Conservation (phyloP, 2,888 invertebrate species). For the Petrolisthes cinctipes region DNA sequence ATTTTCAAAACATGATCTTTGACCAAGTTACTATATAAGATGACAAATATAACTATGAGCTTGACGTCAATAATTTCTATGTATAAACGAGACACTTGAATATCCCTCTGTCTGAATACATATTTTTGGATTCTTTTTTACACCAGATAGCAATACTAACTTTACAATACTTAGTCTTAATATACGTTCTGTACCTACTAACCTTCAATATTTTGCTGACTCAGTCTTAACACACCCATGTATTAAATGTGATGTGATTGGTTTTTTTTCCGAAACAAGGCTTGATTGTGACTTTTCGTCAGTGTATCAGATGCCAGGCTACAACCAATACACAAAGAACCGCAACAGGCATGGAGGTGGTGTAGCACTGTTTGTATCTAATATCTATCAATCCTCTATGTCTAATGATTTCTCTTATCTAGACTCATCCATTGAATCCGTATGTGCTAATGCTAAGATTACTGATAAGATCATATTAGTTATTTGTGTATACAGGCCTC, state of each 20-base stretch:
- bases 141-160: constrained; percentile 17
- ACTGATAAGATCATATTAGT: constrained; percentile 9
- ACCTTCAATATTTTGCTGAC: constrained; percentile 20
- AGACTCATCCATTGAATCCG: background rate
- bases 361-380: constrained; percentile 21
- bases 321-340: constrained; percentile 1
- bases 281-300: background rate
- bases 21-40: too few species aligned
- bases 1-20: too few species aligned
- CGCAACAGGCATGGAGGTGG: constrained; percentile 18
- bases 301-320: constrained; percentile 13
- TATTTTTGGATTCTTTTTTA: constrained; percentile 6
- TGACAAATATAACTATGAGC: too few species aligned
- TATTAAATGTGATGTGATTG: constrained; percentile 17
- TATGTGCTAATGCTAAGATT: constrained; percentile 8
- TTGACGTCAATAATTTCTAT: too few species aligned
- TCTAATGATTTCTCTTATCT: background rate
- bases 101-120: too few species aligned
- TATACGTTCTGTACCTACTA: constrained; percentile 7
- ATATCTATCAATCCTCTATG: constrained; percentile 7
- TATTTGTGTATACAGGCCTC: constrained; percentile 13
- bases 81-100: too few species aligned
- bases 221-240: constrained; percentile 13
- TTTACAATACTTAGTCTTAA: constrained; percentile 17
- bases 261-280: constrained; percentile 14